These are phyloP conservation scores for Heteromurus nitidus DNA, from an alignment of 2,888 invertebrate species.

Conservation along the genomic window DNA sequence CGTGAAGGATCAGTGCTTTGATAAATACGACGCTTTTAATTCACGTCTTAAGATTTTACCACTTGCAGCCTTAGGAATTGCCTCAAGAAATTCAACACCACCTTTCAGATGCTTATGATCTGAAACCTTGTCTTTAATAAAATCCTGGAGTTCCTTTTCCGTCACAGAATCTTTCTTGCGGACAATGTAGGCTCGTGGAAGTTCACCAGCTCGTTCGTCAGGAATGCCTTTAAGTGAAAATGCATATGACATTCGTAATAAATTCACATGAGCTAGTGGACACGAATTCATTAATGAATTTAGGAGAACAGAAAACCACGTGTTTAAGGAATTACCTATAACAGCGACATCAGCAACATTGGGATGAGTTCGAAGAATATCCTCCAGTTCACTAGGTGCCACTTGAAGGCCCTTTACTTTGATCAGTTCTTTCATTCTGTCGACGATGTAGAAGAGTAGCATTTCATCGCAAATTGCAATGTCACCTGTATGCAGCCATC, in stretches of 20 bases:
- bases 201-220: slow-evolving; percentile 83
- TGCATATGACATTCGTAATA: background rate
- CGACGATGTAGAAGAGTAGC: slow-evolving; percentile 84
- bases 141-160: slow-evolving; percentile 80
- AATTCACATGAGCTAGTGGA: background rate
- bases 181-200: slow-evolving; percentile 85
- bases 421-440: slow-evolving; percentile 76
- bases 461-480: slow-evolving; percentile 87
- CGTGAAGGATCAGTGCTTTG: too few relatives aligned
- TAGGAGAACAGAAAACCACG: background rate
- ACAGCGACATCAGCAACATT: slow-evolving; percentile 88
- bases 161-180: slow-evolving; percentile 75
- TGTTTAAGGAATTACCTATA: too few relatives aligned
- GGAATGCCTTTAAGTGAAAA: slow-evolving; percentile 80
- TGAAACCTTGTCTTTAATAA: slow-evolving; percentile 82
- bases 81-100: slow-evolving; percentile 82
- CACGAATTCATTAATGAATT: background rate
- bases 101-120: slow-evolving; percentile 86
- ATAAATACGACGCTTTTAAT: slow-evolving; percentile 75
- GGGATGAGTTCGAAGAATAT: slow-evolving; percentile 83
- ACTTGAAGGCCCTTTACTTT: slow-evolving; percentile 79
- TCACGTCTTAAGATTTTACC: slow-evolving; percentile 86
- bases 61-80: slow-evolving; percentile 84
- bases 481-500: slow-evolving; percentile 88
- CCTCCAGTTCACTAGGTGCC: slow-evolving; percentile 91